Base-by-base conservation (phyloP, 2,888 invertebrate species). In the Agriotes lineatus region DNA sequence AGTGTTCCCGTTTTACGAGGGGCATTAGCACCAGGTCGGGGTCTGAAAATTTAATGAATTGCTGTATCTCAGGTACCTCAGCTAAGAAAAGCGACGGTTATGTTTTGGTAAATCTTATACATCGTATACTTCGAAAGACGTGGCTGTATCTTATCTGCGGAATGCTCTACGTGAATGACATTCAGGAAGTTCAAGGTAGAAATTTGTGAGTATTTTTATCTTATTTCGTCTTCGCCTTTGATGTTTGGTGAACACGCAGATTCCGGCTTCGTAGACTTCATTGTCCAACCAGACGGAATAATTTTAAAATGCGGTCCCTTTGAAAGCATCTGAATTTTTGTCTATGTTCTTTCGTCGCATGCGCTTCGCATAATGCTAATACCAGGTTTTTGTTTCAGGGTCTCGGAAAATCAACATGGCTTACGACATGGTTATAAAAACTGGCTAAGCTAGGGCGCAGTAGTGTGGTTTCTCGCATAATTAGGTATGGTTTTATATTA, bases 361-460 rank as follows among this genome's bases (percentile, higher is more conserved):
- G 16, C 14, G 12, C 2, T 42, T 42, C 7, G 16, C 42, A 14
- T 16, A 9, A 39, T 39, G 5, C 9, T 42, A 9, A 39, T 39
- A 4, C 7, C 9, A 44, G 14, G 7, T 61, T 52, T 52, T 14
- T n/a, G 66, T 69, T 66, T 66, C 65, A 62, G 54, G 37, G 30
- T 35, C 14, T 14, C 22, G 14, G 12, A 66, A 60, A 57, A 48
- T 56, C 35, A 62, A 30, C 39, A 50, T 12, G 33, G 14, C 18
- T 42, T 42, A 35, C 20, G 57, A 18, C 30, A 62, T 67, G 57
- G 20, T 30, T 19, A 45, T 64, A 22, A 72, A 72, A 72, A 61
- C 72, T 70, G 72, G 72, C 57, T 72, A 68, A 70, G 22, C 56
- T 62, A 48, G 61, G 68, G 45, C 16, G 25, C 22, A 37, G 37